Percentiles rank a stretch among this genome's conserved stretches.
Conservation (phyloP, 2,113 vertebrate genomes). For the Pungitius pungitius region DNA sequence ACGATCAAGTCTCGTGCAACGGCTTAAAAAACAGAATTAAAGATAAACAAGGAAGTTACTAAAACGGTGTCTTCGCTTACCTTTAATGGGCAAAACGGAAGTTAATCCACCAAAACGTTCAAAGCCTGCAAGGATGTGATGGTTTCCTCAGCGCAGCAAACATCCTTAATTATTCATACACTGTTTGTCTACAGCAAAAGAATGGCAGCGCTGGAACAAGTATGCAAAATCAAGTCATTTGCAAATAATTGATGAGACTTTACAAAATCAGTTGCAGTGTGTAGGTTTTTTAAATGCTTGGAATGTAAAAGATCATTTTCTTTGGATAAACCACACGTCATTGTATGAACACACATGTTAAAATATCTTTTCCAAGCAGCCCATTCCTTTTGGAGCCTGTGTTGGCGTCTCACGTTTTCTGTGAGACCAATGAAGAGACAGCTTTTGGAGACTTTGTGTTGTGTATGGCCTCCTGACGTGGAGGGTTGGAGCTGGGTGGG, state of each 20-base stretch:
- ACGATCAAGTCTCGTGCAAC: background rate
- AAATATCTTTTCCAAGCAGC: background rate
- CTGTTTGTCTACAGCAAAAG: constrained; percentile 41
- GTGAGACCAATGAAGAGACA: background rate
- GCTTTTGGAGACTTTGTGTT: background rate
- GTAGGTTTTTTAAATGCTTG: background rate
- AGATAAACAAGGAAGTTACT: constrained; percentile 15
- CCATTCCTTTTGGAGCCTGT: background rate
- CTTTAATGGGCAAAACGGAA: constrained; percentile 21
- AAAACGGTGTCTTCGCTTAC: constrained; percentile 20
- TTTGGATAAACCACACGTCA: background rate
- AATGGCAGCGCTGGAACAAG: constrained; percentile 20
- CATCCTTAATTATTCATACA: constrained; percentile 46
- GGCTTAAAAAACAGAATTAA: background rate
- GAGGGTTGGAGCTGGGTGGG: background rate
- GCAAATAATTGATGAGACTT: constrained; percentile 17
- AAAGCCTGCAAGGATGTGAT: constrained; percentile 17
- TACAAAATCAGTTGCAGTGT: background rate
- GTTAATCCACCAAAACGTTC: constrained; percentile 13
- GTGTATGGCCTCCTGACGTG: background rate
- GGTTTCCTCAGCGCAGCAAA: constrained; percentile 39
- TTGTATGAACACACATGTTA: background rate
- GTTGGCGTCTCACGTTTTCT: background rate
- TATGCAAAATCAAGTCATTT: constrained; percentile 26
- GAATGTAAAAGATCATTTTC: constrained; percentile 7